Evolutionary conservation across 92 coral and sea anemone species (phyloP), one percentile per base, ranked within the genome.

Genomic region (Metridium senile): DNA sequence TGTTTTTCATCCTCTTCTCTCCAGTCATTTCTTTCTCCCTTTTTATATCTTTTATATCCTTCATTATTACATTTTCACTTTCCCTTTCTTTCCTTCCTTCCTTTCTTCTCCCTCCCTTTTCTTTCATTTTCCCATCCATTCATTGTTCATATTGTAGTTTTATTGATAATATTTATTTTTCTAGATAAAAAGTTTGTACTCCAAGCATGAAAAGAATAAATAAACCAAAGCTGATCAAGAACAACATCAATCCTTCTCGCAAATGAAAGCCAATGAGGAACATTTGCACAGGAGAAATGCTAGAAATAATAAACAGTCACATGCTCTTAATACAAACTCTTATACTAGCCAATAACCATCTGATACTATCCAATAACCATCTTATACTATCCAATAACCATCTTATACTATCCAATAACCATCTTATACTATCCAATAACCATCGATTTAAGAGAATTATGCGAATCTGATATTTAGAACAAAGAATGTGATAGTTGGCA

Each of bases 191-290:
- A 25, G 31, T 59, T 59, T 59, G 65, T 59, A 30, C 70, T 65
- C 2, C 19, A 49, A 53, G 76, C 76, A 51, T 28, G 56, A 17
- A 21, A 1, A 26, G 31, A 19, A 10, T 30, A 71, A 54, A 59
- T 32, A 62, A 49, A 45, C 22, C 75, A 32, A 70, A 25, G 75
- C 29, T 45, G n/a, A 47, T 10, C 1, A 27, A 23, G 30, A 8
- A 1, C 57, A 20, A 53, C 2, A 13, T 19, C 16, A 8, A 2
- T 20, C 59, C 10, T 53, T 53, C 21, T 53, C 35, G 26, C 62
- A 49, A 72, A 56, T 72, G 66, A 73, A 73, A 73, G 49, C 78
- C 68, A 58, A 57, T 35, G 78, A 23, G 58, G 68, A 29, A 58
- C 57, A 73, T 57, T 73, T 21, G 34, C 26, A 23, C 49, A 21